Evolutionary conservation across 2,888 invertebrate genomes (phyloP).

Genomic region (Pteria penguin): DNA sequence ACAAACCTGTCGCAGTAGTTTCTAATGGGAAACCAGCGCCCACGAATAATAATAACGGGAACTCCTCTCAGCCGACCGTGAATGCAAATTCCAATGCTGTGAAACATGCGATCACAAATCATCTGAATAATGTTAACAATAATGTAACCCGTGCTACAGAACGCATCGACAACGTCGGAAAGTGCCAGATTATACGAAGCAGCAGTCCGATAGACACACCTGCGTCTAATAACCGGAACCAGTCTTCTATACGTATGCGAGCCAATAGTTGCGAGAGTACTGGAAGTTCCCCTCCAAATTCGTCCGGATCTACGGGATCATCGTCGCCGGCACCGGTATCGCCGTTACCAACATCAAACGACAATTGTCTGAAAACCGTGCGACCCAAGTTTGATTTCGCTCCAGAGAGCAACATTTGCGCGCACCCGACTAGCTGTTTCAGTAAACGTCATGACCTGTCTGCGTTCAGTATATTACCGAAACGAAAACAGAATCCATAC

Average conservation of each 20-base stretch:
- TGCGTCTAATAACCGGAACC: background rate
- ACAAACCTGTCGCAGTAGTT: constrained; percentile 84
- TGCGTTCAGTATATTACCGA: constrained; percentile 87
- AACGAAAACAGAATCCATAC: constrained; percentile 98
- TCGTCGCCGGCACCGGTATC: constrained; percentile 64
- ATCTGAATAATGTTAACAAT: constrained; percentile 41
- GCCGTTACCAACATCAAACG: constrained; percentile 47
- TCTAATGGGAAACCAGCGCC: constrained; percentile 77
- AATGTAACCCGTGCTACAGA: constrained; percentile 54
- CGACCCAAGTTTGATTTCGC: constrained; percentile 52
- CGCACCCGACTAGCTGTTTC: constrained; percentile 85
- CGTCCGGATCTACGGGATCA: constrained; percentile 64
- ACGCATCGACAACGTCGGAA: constrained; percentile 85
- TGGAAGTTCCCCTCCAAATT: constrained; percentile 79
- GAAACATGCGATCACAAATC: constrained; percentile 82
- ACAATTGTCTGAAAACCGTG: constrained; percentile 42
- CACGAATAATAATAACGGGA: background rate
- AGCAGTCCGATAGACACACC: constrained; percentile 34
- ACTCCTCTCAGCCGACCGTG: constrained; percentile 68
- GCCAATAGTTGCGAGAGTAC: constrained; percentile 75
- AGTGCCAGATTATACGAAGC: constrained; percentile 26
- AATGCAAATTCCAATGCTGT: constrained; percentile 44
- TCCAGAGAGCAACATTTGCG: constrained; percentile 52
- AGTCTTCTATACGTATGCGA: constrained; percentile 60
- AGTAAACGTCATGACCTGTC: constrained; percentile 95